A percentile compares a stretch with the other conserved stretches of the same genome.
Evolutionary conservation across 1,140 invertebrate genomes (phyloP).

Genomic region (Anastatus disparis): DNA sequence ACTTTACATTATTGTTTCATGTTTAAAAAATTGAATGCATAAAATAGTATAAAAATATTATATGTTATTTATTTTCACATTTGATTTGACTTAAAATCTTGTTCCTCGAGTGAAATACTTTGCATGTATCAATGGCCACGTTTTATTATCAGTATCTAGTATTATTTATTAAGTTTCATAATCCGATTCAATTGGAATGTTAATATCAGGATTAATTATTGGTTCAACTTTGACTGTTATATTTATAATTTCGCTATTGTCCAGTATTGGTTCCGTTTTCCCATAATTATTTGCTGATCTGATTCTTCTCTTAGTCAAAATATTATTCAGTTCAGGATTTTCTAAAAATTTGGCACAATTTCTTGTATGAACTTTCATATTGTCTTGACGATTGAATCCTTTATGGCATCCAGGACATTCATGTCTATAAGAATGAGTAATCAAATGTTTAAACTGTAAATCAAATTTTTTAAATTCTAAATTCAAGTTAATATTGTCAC

Average conservation of each 20-base stretch:
- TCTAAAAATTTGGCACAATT: conserved; percentile 44
- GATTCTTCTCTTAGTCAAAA: not conserved
- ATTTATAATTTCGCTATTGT: not conserved
- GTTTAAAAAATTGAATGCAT: too few species aligned
- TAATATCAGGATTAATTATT: conserved; percentile 3
- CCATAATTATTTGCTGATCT: not conserved
- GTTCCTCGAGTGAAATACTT: too few species aligned
- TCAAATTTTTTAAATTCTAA: too few species aligned
- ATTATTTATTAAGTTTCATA: not conserved
- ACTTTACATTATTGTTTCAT: too few species aligned
- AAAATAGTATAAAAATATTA: too few species aligned
- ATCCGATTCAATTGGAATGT: conserved; percentile 1
- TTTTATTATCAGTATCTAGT: too few species aligned
- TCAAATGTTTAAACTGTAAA: not conserved
- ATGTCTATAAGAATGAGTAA: conserved; percentile 42
- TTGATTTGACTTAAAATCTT: too few species aligned
- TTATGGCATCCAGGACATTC: conserved; percentile 51
- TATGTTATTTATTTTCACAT: too few species aligned
- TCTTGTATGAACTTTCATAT: conserved; percentile 55
- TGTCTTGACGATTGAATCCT: conserved; percentile 53
- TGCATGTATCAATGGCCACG: too few species aligned
- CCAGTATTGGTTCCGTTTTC: not conserved
- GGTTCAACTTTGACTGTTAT: conserved; percentile 17
- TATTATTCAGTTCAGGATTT: conserved; percentile 42
- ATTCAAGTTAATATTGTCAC: too few species aligned